Percentiles rank a stretch among this genome's conserved stretches.
Evolutionary conservation across 2,113 vertebrate genomes (phyloP).

Genomic region (Tonatia bakeri): DNA sequence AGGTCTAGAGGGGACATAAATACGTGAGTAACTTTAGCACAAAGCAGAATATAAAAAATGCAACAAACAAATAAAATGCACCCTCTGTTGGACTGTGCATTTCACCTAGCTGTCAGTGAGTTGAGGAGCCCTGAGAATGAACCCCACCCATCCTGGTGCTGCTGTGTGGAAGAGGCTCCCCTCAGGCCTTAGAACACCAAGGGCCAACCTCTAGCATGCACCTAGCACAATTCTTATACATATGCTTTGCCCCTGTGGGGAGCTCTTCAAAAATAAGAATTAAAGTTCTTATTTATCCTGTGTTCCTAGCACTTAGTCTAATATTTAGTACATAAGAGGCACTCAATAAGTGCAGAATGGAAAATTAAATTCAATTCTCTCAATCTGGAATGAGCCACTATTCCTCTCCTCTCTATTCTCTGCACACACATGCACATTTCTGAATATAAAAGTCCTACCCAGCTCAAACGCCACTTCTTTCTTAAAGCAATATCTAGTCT

Average conservation of each 20-base stretch:
- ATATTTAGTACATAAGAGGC: not conserved
- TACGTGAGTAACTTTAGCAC: not conserved
- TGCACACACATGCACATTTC: not conserved
- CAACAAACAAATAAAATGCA: not conserved
- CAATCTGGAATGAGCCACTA: not conserved
- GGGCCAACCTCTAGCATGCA: not conserved
- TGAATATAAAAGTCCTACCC: not conserved
- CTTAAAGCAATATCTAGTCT: not conserved
- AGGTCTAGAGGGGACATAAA: not conserved
- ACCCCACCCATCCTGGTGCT: too few relatives aligned
- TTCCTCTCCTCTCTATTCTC: not conserved
- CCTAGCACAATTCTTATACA: not conserved
- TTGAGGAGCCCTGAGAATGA: not conserved
- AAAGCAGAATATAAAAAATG: not conserved
- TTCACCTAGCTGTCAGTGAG: not conserved
- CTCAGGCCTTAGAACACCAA: not conserved
- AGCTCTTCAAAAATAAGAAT: not conserved
- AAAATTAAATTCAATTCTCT: not conserved
- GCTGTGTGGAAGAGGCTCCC: not conserved
- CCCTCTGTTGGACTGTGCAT: not conserved
- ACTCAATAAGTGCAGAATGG: not conserved
- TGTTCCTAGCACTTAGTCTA: not conserved
- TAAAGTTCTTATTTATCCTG: not conserved
- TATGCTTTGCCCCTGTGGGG: not conserved
- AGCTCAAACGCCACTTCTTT: slow-evolving; percentile 7